Evolutionary conservation across 2,888 invertebrate species (phyloP).

Genomic region (Antitype chi): DNA sequence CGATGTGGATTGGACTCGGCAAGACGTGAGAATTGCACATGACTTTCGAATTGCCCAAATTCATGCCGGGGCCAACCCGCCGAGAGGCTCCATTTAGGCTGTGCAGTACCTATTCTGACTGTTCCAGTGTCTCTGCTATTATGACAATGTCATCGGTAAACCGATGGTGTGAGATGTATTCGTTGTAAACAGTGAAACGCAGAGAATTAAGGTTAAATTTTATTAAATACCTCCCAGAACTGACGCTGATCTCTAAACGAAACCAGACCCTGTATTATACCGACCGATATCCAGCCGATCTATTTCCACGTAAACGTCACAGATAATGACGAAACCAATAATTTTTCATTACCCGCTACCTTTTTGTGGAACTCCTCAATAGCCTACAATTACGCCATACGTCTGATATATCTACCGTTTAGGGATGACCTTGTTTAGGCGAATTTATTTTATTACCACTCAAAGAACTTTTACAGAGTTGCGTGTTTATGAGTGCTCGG

Average conservation of each 20-base stretch:
- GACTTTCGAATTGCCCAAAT: no score
- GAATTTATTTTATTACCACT: slow-evolving; percentile 58
- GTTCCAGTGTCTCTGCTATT: no score
- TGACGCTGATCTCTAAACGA: not conserved
- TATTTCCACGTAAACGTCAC: not conserved
- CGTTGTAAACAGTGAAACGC: no score
- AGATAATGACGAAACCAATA: not conserved
- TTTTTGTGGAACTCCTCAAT: slow-evolving; percentile 11
- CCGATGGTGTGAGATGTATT: no score
- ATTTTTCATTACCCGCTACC: slow-evolving; percentile 24
- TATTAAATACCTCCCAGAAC: no score
- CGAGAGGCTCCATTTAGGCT: no score
- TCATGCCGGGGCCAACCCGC: no score
- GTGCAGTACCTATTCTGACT: no score
- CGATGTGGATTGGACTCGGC: no score
- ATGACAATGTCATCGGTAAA: no score
- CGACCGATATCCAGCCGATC: not conserved
- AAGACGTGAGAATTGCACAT: no score
- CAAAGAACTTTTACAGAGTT: slow-evolving; percentile 48
- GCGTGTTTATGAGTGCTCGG: slow-evolving; percentile 54
- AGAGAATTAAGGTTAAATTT: no score
- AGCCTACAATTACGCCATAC: slow-evolving; percentile 30
- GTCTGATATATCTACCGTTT: slow-evolving; percentile 38
- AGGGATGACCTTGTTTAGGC: slow-evolving; percentile 46
- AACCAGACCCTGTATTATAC: not conserved